Evolutionary conservation across 2,888 invertebrate genomes (phyloP), one percentile per base, ranked within the genome.

Genomic region (Ormyrus pomaceus): DNA sequence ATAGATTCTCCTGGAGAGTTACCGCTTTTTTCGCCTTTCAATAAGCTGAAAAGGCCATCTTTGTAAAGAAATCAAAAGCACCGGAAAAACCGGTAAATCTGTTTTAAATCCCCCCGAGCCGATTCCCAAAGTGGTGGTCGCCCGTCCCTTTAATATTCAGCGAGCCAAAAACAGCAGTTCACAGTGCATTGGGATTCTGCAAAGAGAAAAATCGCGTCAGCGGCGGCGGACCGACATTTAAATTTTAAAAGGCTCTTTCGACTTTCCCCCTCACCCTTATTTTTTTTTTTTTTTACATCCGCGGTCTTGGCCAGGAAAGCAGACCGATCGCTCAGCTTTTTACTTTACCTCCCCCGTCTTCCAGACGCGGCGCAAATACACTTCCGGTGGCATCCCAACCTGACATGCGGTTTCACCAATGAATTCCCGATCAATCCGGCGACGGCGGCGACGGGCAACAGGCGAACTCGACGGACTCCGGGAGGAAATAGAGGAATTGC

Each of bases 381-480:
- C 71, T 65, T 59, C 62, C 71, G 59, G 8, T 19, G 45, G 48
- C 61, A n/a, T 13, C 0, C 1, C 19, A 1, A 19, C 19, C 62
- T 55, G n/a, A 46, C 55, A 48, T 11, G 50, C 48, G 62, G 46
- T 11, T 34, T 19, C 72, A 59, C 46, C 66, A 70, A 66, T 72
- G 72, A 66, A 75, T 74, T 75, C 48, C 55, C 56, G 70, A 79
- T 74, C 59, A 70, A 75, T 59, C 19, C 59, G 46, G 56, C 13
- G 64, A 9, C 56, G 62, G 50, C 62, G 34, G 65, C 19, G 19
- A 19, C 19, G 0, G 19, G 19, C 66, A 48, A 65, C 77, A 13
- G 11, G 51, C 6, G 68, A 6, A 2, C 58, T 19, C 13, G 10
- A 10, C 61, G n/a, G 19, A 19, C 19, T 19, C 48, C n/a, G 19